Conservation (phyloP, 2,113 vertebrate genomes). For the Porphyrio hochstetteri region DNA sequence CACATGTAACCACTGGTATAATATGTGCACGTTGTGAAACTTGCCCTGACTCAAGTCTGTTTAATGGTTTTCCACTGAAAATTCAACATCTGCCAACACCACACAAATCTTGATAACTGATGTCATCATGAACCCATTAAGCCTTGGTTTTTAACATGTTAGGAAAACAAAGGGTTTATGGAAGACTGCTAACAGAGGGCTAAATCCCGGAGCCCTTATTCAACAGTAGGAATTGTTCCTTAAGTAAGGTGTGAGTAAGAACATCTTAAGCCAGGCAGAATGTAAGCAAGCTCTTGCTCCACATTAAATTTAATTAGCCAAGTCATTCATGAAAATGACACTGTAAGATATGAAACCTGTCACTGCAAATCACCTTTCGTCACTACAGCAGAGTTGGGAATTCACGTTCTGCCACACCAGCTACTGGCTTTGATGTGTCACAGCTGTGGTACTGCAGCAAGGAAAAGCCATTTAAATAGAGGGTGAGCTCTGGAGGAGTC, state of each 20-base stretch:
- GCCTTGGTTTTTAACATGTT: conserved; percentile 58
- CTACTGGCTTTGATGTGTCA: conserved; percentile 60
- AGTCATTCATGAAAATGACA: conserved; percentile 59
- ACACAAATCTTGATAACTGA: conserved; percentile 73
- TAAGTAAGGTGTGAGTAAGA: conserved; percentile 56
- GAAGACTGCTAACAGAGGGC: conserved; percentile 63
- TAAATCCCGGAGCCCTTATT: conserved; percentile 54
- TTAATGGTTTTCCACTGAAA: conserved; percentile 73
- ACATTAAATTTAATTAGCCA: conserved; percentile 59
- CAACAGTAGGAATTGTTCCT: conserved; percentile 54
- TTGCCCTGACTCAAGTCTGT: conserved; percentile 58
- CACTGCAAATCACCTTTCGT: conserved; percentile 56
- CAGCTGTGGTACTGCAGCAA: conserved; percentile 37
- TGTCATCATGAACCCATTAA: conserved; percentile 72
- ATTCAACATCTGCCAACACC: conserved; percentile 73
- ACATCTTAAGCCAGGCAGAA: conserved; percentile 44
- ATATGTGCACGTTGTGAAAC: conserved; percentile 55
- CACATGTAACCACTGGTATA: conserved; percentile 59
- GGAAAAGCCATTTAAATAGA: conserved; percentile 35
- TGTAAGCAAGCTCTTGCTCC: conserved; percentile 53
- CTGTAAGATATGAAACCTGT: conserved; percentile 31
- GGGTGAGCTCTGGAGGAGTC: background rate
- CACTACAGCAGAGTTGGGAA: conserved; percentile 16
- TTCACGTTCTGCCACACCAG: conserved; percentile 32
- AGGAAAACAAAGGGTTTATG: conserved; percentile 66